Evolutionary conservation across 1,140 invertebrate species (phyloP).

Genomic region (Atta colombica): DNA sequence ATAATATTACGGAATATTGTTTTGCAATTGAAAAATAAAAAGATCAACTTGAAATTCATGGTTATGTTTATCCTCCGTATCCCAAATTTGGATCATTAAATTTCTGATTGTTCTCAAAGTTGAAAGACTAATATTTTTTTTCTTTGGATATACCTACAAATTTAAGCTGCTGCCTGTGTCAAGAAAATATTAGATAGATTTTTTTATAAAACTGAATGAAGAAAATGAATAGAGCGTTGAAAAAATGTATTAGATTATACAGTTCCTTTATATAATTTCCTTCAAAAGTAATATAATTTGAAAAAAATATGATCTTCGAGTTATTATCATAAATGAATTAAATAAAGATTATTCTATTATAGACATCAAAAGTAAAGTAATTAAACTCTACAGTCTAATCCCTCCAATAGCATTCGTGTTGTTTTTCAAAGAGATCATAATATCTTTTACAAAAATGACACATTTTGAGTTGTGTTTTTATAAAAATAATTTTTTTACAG

Average conservation of each 20-base stretch:
- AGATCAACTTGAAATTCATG: neutral
- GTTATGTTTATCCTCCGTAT: neutral
- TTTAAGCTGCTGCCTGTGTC: neutral
- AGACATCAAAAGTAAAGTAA: too few species aligned
- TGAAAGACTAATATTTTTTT: neutral
- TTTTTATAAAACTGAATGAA: neutral
- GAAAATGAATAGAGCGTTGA: neutral
- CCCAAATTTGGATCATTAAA: neutral
- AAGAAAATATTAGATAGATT: neutral
- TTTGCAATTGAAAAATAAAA: neutral
- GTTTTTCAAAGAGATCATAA: too few species aligned
- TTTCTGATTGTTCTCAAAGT: neutral
- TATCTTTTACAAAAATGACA: too few species aligned
- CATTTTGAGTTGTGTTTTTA: too few species aligned
- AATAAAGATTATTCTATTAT: too few species aligned
- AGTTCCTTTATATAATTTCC: neutral
- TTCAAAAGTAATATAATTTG: too few species aligned
- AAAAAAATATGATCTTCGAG: too few species aligned
- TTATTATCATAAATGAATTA: too few species aligned
- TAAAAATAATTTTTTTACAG: too few species aligned
- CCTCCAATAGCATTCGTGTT: too few species aligned
- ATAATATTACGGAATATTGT: neutral
- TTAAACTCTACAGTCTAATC: too few species aligned
- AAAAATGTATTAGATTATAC: neutral
- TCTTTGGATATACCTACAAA: neutral